Evolutionary conservation across 1,140 invertebrate species (phyloP).

Genomic region (Diabrotica undecimpunctata): DNA sequence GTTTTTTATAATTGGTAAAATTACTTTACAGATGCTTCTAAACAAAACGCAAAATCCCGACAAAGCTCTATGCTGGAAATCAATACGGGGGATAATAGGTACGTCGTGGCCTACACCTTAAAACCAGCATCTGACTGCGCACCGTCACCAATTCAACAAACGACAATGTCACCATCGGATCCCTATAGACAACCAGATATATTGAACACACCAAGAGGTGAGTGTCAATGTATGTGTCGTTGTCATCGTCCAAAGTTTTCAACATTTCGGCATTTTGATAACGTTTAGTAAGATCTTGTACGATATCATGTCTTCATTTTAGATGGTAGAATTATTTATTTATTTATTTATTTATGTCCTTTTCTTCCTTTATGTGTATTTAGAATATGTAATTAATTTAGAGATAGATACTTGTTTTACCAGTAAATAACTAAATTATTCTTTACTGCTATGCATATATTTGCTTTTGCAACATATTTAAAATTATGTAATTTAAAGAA

Average conservation of each 20-base stretch:
- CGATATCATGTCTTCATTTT: too few relatives aligned
- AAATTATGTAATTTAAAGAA: too few relatives aligned
- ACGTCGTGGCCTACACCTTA: conserved; percentile 57
- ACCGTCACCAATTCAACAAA: conserved; percentile 20
- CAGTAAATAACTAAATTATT: too few relatives aligned
- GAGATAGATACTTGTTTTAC: too few relatives aligned
- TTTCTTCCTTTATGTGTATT: too few relatives aligned
- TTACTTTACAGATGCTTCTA: conserved; percentile 34
- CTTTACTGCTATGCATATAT: too few relatives aligned
- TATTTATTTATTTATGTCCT: too few relatives aligned
- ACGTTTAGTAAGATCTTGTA: conserved; percentile 20
- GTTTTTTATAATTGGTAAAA: too few relatives aligned
- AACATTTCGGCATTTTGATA: conserved; percentile 35
- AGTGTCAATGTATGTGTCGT: conserved; percentile 29
- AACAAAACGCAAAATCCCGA: conserved; percentile 37
- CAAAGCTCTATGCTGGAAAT: conserved; percentile 54
- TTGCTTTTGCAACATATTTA: too few relatives aligned
- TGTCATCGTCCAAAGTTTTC: conserved; percentile 26
- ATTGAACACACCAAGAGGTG: conserved; percentile 47
- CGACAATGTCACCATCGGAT: conserved; percentile 27
- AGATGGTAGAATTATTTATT: too few relatives aligned
- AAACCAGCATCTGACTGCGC: conserved; percentile 48
- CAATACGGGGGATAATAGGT: conserved; percentile 56
- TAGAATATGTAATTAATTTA: too few relatives aligned
- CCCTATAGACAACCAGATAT: conserved; percentile 46